Conservation (phyloP, 1,140 invertebrate species). For the Polypedilum pembai region DNA sequence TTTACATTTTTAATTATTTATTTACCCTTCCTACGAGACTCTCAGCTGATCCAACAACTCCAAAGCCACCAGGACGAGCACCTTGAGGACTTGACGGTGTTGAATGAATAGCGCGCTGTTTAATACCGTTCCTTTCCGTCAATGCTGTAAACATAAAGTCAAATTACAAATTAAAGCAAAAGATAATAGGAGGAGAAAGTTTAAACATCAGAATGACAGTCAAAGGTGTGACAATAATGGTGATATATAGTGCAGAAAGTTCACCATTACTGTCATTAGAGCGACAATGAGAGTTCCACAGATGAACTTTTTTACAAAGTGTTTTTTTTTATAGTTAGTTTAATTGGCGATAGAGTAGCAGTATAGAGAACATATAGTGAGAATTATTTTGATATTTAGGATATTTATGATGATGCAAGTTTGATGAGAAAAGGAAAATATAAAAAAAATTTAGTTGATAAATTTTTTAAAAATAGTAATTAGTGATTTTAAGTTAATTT, state of each 20-base stretch:
- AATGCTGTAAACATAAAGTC: conserved; percentile 29
- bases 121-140: conserved; percentile 51
- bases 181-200: not conserved
- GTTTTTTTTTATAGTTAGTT: no score
- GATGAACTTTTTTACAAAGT: not conserved
- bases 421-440: no score
- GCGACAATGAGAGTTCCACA: not conserved
- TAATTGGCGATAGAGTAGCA: no score
- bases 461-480: no score
- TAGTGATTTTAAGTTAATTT: no score
- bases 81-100: conserved; percentile 72
- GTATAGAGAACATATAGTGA: no score
- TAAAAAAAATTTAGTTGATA: no score
- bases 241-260: not conserved
- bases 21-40: conserved; percentile 84
- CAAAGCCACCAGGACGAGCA: conserved; percentile 56
- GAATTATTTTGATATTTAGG: no score
- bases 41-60: conserved; percentile 85
- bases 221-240: not conserved
- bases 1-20: conserved; percentile 30
- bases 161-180: conserved; percentile 25
- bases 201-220: not conserved
- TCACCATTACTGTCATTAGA: not conserved
- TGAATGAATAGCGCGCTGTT: conserved; percentile 61
- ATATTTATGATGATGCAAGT: no score